phyloP scores from a whole-genome alignment of 2,113 vertebrate species.

The Casuarius casuarius region DNA sequence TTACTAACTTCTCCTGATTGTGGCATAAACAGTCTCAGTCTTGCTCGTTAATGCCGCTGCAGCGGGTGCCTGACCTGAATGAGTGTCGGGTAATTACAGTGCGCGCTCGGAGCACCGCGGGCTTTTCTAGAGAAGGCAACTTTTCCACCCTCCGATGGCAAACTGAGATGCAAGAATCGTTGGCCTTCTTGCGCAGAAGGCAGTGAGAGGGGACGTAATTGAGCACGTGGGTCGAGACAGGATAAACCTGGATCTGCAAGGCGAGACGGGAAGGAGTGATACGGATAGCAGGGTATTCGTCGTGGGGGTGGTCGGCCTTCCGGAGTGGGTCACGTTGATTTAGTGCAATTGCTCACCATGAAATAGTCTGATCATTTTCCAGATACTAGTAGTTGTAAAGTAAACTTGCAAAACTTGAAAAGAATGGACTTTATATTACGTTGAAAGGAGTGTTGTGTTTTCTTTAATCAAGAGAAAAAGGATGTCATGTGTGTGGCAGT shows the following conservation, averaged over 20 bases:
- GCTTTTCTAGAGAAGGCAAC: neutral
- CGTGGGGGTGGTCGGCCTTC: accelerated
- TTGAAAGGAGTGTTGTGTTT: neutral
- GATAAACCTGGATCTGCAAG: neutral
- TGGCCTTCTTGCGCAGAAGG: accelerated
- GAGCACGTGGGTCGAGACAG: neutral
- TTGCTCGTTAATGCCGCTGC: neutral
- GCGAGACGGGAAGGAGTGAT: neutral
- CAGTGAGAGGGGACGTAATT: neutral
- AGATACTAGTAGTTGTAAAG: neutral
- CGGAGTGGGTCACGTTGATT: neutral
- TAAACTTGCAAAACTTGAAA: neutral
- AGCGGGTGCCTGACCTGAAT: conserved; percentile 57
- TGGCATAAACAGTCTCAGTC: conserved; percentile 42
- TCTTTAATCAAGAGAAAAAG: neutral
- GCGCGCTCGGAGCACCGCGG: neutral
- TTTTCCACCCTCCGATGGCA: neutral
- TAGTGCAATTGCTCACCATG: accelerated
- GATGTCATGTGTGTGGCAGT: neutral
- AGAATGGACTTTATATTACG: neutral
- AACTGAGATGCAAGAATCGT: neutral
- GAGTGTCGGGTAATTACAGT: neutral
- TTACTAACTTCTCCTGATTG: conserved; percentile 61
- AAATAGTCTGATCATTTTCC: accelerated
- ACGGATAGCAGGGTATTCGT: no score